Conservation (phyloP, 2,113 vertebrate species). For the Microtus ochrogaster region DNA sequence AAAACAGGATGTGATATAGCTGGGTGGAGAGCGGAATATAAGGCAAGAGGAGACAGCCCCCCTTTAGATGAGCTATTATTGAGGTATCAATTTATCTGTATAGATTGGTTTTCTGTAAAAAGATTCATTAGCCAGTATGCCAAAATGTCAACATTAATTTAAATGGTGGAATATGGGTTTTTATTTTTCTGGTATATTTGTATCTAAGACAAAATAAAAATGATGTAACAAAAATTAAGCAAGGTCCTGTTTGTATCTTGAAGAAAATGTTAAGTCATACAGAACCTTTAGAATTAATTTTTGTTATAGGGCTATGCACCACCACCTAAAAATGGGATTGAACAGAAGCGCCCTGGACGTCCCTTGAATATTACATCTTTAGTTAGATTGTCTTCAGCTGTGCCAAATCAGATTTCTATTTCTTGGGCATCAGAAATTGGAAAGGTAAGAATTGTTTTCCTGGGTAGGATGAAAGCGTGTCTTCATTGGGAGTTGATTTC, state of each 20-base stretch:
- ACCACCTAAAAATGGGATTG: conserved; percentile 97
- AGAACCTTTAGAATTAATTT: conserved; percentile 43
- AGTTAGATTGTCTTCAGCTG: conserved; percentile 95
- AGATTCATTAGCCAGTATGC: background rate
- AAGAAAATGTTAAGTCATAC: background rate
- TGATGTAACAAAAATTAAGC: conserved; percentile 36
- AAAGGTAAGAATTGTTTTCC: conserved; percentile 88
- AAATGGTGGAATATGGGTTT: conserved; percentile 14
- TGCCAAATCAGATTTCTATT: conserved; percentile 98
- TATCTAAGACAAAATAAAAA: conserved; percentile 30
- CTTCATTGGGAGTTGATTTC: background rate
- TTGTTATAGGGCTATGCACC: conserved; percentile 92
- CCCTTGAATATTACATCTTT: conserved; percentile 97
- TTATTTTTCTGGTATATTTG: background rate
- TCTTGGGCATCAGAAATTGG: conserved; percentile 98
- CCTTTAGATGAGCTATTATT: background rate
- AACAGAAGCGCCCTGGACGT: conserved; percentile 96
- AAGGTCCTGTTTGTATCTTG: background rate
- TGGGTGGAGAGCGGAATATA: too few species aligned
- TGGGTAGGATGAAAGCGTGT: background rate
- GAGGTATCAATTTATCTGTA: background rate
- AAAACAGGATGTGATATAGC: too few species aligned
- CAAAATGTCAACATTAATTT: conserved; percentile 22
- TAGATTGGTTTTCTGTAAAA: conserved; percentile 14
- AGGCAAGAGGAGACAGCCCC: background rate